Evolutionary conservation across 2,888 invertebrate genomes (phyloP).

Genomic region (Pandemis corylana): DNA sequence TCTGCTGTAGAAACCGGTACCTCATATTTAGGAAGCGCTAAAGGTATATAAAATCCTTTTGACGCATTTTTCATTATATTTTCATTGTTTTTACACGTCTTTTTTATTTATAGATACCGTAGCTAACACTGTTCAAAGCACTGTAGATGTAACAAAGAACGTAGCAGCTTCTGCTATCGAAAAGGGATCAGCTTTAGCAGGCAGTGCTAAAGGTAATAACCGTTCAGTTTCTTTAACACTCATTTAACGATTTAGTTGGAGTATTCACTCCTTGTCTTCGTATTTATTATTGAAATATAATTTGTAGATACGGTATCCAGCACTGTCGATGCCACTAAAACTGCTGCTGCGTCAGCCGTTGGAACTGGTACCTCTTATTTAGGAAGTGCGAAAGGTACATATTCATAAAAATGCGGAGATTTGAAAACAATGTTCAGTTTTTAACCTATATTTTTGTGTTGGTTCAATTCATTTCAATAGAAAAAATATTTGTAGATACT

Average conservation of each 20-base stretch:
- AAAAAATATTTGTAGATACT: conserved; percentile 56
- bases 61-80: conserved; percentile 27
- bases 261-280: conserved; percentile 23
- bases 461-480: background rate
- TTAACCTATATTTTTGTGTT: background rate
- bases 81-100: conserved; percentile 6
- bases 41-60: conserved; percentile 33
- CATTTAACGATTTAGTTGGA: background rate
- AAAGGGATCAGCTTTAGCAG: conserved; percentile 44
- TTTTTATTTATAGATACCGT: conserved; percentile 44
- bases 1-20: conserved; percentile 16
- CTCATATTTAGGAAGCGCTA: conserved; percentile 44
- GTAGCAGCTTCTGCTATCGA: conserved; percentile 44
- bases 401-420: too few species aligned
- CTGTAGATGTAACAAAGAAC: conserved; percentile 47
- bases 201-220: conserved; percentile 42
- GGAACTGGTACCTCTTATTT: conserved; percentile 58
- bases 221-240: background rate
- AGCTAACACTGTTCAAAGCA: conserved; percentile 43
- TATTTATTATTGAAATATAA: conserved; percentile 22
- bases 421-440: too few species aligned
- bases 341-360: conserved; percentile 58
- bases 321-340: conserved; percentile 65
- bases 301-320: conserved; percentile 63
- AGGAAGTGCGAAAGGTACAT: conserved; percentile 60